Conservation (phyloP, 2,888 invertebrate genomes). For the Caenorhabditis sp. region DNA sequence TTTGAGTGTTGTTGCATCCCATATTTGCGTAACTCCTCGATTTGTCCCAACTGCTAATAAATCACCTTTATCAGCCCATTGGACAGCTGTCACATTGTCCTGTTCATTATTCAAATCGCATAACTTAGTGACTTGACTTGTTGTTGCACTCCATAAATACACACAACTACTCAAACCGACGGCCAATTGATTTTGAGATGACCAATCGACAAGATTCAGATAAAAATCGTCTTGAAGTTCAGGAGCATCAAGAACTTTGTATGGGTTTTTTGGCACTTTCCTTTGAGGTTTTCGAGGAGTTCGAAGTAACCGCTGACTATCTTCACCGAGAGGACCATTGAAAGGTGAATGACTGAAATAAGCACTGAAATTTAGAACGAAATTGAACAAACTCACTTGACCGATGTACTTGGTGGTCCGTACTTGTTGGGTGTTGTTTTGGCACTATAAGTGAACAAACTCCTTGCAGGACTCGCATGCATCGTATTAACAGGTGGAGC, state of each 20-base stretch:
- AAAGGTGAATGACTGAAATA: constrained; percentile 33
- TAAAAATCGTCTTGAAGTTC: constrained; percentile 99
- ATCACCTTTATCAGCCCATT: constrained; percentile 97
- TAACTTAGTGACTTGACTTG: constrained; percentile 91
- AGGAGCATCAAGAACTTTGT: constrained; percentile 92
- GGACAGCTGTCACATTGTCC: constrained; percentile 95
- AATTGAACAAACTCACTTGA: constrained; percentile 5
- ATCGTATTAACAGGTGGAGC: constrained; percentile 16
- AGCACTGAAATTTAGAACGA: not conserved
- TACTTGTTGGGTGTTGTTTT: constrained; percentile 58
- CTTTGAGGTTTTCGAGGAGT: constrained; percentile 96
- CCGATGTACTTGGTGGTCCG: constrained; percentile 18
- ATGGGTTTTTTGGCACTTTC: constrained; percentile 97
- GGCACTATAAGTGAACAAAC: constrained; percentile 53
- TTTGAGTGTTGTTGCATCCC: constrained; percentile 94
- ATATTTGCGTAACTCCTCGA: constrained; percentile 76
- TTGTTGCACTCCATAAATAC: constrained; percentile 98
- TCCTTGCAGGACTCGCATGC: constrained; percentile 28
- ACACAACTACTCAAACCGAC: constrained; percentile 97
- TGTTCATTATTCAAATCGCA: constrained; percentile 89
- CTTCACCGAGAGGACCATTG: constrained; percentile 89
- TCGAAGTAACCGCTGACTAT: constrained; percentile 89
- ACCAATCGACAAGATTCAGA: constrained; percentile 98
- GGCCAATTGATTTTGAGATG: constrained; percentile 95
- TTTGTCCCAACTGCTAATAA: constrained; percentile 92